Base-by-base conservation (phyloP, 2,888 invertebrate genomes). In the Lithophane ornitopus region DNA sequence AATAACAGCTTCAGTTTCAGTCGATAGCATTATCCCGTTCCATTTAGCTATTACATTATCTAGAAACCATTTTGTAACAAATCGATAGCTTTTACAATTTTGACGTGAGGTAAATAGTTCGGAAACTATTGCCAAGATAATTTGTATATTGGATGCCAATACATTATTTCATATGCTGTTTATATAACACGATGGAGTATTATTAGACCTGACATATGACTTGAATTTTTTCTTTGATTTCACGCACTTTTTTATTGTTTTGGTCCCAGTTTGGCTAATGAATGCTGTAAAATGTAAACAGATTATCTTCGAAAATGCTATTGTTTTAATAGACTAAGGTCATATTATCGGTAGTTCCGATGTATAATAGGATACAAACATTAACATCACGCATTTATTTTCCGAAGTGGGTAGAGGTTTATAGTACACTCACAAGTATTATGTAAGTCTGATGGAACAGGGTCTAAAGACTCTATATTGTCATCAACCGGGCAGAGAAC, bases 11-110 rank as follows among this genome's bases (percentile, higher is more conserved):
- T 54, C 28, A 77, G 49, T 65, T 73, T 44, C 22, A 54, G 4
- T 54, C 19, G 41, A 67, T 62, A 59, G 26, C 54, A 80, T 69
- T 70, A 63, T 61, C 16, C 52, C 61, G 63, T 74, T 70, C 56
- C 49, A 73, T 84, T 80, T 84, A 69, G 19, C 74, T 61, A 28
- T 66, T 52, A 68, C 58, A 76, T 80, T 74, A 85, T 85, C 81
- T 73, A 74, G 59, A 56, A 83, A 69, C 61, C 59, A 63, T 84
- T 69, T 62, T 41, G 70, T 69, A 85, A 85, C 76, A 59, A 65
- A 83, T 81, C 81, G 81, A 85, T 76, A 71, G 83, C 74, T 85
- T 81, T 77, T 81, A 85, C 59, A 70, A 70, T 77, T 70, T 70
- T 65, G 75, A 78, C 85, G 71, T 44, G 49, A 78, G 70, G 63